A percentile compares a stretch with the other conserved stretches of the same genome.
Evolutionary conservation across 2,888 invertebrate genomes (phyloP).

Genomic region (Eristalinus aeneus): DNA sequence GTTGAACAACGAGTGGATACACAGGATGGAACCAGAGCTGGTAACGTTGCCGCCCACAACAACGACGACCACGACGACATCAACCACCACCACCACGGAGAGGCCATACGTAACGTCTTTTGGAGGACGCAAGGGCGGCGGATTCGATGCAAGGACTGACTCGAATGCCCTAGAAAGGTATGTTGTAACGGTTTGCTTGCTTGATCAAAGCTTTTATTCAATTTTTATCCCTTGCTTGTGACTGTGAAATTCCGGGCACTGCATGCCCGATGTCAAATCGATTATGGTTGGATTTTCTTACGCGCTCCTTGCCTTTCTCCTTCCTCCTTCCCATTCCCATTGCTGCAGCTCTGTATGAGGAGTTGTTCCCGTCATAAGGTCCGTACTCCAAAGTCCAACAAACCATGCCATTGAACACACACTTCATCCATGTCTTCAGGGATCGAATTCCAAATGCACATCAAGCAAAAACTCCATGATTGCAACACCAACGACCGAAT

Average conservation of each 20-base stretch:
- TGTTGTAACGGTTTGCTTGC: not conserved
- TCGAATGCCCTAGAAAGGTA: conserved; percentile 59
- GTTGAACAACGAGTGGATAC: conserved; percentile 57
- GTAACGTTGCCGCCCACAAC: conserved; percentile 56
- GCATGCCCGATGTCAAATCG: too few species aligned
- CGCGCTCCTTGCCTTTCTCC: too few species aligned
- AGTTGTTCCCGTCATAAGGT: too few species aligned
- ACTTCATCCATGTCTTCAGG: too few species aligned
- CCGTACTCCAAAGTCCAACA: too few species aligned
- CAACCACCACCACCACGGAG: conserved; percentile 56
- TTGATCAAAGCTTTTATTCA: too few species aligned
- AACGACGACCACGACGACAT: conserved; percentile 27
- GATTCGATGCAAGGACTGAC: conserved; percentile 53
- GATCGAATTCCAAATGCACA: not conserved
- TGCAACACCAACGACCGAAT: not conserved
- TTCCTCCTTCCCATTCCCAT: too few species aligned
- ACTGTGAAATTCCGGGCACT: too few species aligned
- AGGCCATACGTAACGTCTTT: conserved; percentile 45
- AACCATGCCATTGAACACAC: too few species aligned
- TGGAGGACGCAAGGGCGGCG: conserved; percentile 34
- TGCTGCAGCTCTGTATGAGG: too few species aligned
- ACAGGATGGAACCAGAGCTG: conserved; percentile 57
- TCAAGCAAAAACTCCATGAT: not conserved
- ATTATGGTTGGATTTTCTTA: too few species aligned
- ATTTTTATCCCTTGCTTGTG: too few species aligned